A percentile compares a stretch with the other conserved stretches of the same genome.
These are phyloP conservation scores for Rhizoglyphus robini DNA, from an alignment of 1,140 invertebrate species.

Conservation along the genomic window DNA sequence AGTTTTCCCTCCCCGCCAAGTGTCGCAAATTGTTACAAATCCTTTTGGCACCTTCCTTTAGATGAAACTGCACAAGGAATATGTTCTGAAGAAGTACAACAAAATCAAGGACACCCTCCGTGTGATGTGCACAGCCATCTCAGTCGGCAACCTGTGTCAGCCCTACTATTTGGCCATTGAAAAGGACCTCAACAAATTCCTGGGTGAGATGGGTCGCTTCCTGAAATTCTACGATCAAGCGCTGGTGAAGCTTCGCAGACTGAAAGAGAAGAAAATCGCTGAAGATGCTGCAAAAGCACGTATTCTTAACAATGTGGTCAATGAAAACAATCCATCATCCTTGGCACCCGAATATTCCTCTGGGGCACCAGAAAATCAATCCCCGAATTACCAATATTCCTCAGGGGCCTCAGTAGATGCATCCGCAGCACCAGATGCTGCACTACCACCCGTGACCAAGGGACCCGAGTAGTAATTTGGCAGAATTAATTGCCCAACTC, in stretches of 20 bases:
- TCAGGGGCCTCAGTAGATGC: too few relatives aligned
- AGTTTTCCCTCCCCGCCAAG: too few relatives aligned
- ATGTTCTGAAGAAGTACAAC: neutral
- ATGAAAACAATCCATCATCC: neutral
- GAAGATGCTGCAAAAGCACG: neutral
- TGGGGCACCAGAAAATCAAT: too few relatives aligned
- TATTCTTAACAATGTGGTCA: neutral
- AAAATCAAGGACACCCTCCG: neutral
- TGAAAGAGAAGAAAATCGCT: neutral
- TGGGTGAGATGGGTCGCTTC: neutral
- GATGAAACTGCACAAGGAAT: neutral
- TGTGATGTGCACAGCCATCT: neutral
- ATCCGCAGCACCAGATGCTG: too few relatives aligned
- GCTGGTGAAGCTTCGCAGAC: neutral
- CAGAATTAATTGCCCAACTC: too few relatives aligned
- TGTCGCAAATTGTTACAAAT: neutral
- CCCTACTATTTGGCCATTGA: neutral
- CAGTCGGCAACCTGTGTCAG: neutral
- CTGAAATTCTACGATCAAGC: neutral
- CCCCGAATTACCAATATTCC: too few relatives aligned
- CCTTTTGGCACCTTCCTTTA: neutral
- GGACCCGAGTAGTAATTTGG: too few relatives aligned
- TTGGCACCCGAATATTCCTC: neutral
- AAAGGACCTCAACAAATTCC: neutral
- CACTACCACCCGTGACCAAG: too few relatives aligned